phyloP scores from a whole-genome alignment of 2,888 invertebrate genomes.

The Aphodius granarius region DNA sequence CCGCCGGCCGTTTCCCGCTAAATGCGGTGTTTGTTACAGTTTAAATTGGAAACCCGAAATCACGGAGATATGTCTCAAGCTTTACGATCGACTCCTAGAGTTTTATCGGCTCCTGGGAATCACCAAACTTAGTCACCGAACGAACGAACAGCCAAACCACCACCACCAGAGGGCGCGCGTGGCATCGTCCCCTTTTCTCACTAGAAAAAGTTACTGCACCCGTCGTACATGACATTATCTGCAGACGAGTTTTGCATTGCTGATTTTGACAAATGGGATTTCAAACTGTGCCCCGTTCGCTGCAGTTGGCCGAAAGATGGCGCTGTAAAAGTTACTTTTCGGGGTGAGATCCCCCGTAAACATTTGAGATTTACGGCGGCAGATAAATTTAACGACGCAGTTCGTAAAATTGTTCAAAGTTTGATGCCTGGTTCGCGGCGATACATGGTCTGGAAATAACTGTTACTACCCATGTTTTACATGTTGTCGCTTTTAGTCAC shows the following conservation, averaged over 20 bases:
- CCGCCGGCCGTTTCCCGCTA: background rate
- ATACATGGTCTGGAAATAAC: background rate
- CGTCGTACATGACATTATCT: background rate
- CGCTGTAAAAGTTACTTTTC: background rate
- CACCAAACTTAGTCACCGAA: background rate
- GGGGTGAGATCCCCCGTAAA: constrained; percentile 4
- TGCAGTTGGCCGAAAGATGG: constrained; percentile 1
- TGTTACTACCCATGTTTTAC: background rate
- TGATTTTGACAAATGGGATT: background rate
- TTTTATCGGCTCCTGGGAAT: background rate
- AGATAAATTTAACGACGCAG: constrained; percentile 13
- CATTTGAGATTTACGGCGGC: constrained; percentile 10
- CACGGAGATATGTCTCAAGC: background rate
- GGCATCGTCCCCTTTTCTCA: background rate
- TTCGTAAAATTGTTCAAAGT: constrained; percentile 10
- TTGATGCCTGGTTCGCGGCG: background rate
- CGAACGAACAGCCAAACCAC: background rate
- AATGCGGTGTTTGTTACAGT: background rate
- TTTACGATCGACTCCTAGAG: background rate
- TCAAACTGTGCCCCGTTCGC: background rate
- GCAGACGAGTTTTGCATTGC: background rate
- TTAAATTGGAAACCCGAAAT: background rate
- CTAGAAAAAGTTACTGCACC: background rate
- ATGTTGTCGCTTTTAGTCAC: background rate
- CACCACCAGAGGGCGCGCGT: background rate